Evolutionary conservation across 2,113 vertebrate species (phyloP), one percentile per base, ranked within the genome.

Genomic region (Etheostoma spectabile): DNA sequence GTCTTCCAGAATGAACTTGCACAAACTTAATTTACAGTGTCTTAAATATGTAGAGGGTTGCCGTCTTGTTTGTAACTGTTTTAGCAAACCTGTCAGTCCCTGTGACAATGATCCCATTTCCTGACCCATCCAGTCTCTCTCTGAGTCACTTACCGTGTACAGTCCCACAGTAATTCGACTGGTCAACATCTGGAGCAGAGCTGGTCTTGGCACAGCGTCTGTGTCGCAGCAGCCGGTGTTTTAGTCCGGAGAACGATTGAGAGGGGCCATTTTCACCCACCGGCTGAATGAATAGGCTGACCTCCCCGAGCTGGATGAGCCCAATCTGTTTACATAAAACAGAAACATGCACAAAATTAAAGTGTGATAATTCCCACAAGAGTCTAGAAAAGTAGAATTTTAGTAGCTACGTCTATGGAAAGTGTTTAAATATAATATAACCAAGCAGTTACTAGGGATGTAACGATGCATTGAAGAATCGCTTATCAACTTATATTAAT

Each of bases 261-360:
- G 89, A 87, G 0, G 94, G 94, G 6, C 75, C 42, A 1, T 53
- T 27, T n/a, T 74, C 77, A 42, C 92, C 95, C 86, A 97, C 86
- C 0, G 98, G 98, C 71, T 97, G 92, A 71, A 99, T 96, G 42
- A 97, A 94, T 87, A 99, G 86, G 63, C 94, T 95, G 63, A 99
- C 97, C 64, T 95, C 93, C 66, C 95, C 96, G 0, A 96, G 91
- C 49, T 97, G 96, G 85, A 99, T 95, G 53, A 97, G 93, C n/a
- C 97, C 98, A 66, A 95, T 96, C 98, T 99, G 94, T 46, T 66
- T 76, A 86, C 51, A 88, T 42, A 66, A 66, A 91, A 79, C 48
- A 83, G 19, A 81, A 56, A 87, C 45, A 63, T 19, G 33, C 14
- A 27, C 27, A 56, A 16, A 18, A 57, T 59, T 35, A 56, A 46